These are phyloP conservation scores for Apamea monoglypha DNA, from an alignment of 2,888 invertebrate species.

Conservation along the genomic window DNA sequence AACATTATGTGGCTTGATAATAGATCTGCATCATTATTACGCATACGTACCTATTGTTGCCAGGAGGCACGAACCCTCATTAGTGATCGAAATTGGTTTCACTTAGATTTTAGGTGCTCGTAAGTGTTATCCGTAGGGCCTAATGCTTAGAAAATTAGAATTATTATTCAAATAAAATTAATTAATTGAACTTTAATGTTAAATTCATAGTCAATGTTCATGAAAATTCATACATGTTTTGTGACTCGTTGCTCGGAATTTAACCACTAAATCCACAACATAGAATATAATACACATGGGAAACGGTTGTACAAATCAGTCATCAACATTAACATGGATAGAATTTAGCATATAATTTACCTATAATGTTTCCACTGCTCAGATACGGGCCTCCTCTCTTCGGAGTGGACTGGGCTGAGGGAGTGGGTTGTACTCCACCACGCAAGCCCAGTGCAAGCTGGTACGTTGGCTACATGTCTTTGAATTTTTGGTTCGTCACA, in stretches of 20 bases:
- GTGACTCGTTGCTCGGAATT: neutral
- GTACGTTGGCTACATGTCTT: too few relatives aligned
- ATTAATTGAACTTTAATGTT: neutral
- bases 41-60: neutral
- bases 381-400: too few relatives aligned
- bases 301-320: neutral
- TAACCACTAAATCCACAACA: neutral
- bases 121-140: neutral
- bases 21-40: neutral
- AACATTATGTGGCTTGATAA: conserved; percentile 21
- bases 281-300: neutral
- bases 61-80: conserved; percentile 2
- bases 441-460: too few relatives aligned
- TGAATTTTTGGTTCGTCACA: too few relatives aligned
- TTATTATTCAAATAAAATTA: neutral
- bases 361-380: too few relatives aligned
- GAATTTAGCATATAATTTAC: neutral
- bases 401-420: too few relatives aligned
- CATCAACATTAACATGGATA: neutral
- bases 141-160: neutral
- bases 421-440: too few relatives aligned
- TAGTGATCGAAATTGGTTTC: conserved; percentile 3
- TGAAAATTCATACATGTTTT: neutral
- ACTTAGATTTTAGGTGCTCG: neutral
- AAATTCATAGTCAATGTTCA: neutral